phyloP scores from a whole-genome alignment of 2,113 vertebrate species.

The Festucalex cinctus region DNA sequence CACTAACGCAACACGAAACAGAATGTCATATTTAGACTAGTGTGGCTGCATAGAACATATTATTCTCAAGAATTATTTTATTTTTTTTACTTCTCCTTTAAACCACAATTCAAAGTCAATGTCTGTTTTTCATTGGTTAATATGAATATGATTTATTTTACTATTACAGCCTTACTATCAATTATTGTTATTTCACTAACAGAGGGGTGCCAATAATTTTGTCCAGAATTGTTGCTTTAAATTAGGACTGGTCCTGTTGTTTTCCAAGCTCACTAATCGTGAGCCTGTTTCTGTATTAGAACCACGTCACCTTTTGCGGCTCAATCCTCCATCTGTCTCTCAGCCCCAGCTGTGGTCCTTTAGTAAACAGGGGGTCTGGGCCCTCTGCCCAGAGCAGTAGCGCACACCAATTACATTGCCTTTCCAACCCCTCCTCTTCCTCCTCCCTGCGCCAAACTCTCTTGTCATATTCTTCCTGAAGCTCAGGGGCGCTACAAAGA shows the following conservation, averaged over 20 bases:
- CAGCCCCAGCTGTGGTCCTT: conserved; percentile 14
- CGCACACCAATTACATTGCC: conserved; percentile 29
- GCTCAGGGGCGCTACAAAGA: conserved; percentile 40
- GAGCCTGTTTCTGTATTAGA: conserved; percentile 30
- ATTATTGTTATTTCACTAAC: too few relatives aligned
- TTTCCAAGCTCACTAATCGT: conserved; percentile 18
- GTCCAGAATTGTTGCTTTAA: background rate
- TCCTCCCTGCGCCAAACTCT: conserved; percentile 3
- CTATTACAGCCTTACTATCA: too few relatives aligned
- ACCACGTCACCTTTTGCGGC: conserved; percentile 29
- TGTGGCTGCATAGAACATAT: too few relatives aligned
- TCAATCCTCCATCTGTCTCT: background rate
- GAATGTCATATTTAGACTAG: too few relatives aligned
- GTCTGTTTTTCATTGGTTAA: too few relatives aligned
- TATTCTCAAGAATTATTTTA: too few relatives aligned
- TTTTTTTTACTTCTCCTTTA: too few relatives aligned
- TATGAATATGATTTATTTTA: too few relatives aligned
- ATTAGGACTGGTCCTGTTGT: conserved; percentile 21
- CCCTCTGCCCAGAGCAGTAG: conserved; percentile 41
- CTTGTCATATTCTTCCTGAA: conserved; percentile 34
- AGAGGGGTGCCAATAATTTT: too few relatives aligned
- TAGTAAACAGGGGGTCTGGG: conserved; percentile 39
- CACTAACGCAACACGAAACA: too few relatives aligned
- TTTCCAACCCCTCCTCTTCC: conserved; percentile 9
- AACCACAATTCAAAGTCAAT: too few relatives aligned